phyloP scores from a whole-genome alignment of 2,797 vertebrate species.

The Cyprinodon diabolis region DNA sequence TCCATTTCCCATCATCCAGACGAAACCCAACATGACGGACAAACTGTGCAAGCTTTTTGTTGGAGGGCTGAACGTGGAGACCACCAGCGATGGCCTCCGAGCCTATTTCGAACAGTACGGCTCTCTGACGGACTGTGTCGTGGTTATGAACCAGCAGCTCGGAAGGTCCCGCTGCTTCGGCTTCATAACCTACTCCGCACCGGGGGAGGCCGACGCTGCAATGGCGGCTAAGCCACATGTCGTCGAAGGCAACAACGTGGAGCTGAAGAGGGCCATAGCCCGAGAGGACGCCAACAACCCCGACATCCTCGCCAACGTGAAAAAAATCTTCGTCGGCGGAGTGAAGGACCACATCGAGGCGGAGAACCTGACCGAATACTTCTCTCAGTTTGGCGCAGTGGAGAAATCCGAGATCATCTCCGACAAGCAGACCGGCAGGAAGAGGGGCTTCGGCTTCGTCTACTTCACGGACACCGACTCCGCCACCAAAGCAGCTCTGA shows the following conservation, averaged over 20 bases:
- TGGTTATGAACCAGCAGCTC: conserved; percentile 93
- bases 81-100: conserved; percentile 91
- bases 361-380: conserved; percentile 88
- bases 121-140: conserved; percentile 92
- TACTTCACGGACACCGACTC: conserved; percentile 95
- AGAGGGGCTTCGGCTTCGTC: conserved; percentile 97
- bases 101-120: conserved; percentile 93
- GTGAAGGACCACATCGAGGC: conserved; percentile 91
- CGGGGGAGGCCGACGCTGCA: conserved; percentile 95
- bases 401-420: conserved; percentile 97
- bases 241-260: conserved; percentile 94
- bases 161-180: conserved; percentile 96
- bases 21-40: conserved; percentile 75
- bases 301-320: conserved; percentile 94
- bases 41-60: conserved; percentile 96
- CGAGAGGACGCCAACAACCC: conserved; percentile 94
- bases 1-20: conserved; percentile 27
- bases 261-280: conserved; percentile 94
- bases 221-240: conserved; percentile 96
- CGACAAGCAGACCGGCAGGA: conserved; percentile 96
- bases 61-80: conserved; percentile 96
- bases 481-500: conserved; percentile 93
- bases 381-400: conserved; percentile 91
- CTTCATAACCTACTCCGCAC: conserved; percentile 94
- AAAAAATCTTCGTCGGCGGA: conserved; percentile 96